Conservation (phyloP, 2,888 invertebrate species). For the Chrysomela aeneicollis region DNA sequence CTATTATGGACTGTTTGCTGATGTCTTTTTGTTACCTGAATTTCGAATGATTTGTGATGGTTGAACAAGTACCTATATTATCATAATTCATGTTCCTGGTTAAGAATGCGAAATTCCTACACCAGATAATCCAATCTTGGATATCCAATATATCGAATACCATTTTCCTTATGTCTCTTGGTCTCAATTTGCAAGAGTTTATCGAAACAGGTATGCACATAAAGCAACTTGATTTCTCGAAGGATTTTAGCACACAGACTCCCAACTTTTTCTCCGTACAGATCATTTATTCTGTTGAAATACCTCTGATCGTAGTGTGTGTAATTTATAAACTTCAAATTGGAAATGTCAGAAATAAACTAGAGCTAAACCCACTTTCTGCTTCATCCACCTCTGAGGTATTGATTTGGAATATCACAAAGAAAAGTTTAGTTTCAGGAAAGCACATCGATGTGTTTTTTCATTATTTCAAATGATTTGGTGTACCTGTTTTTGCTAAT, state of each 20-base stretch:
- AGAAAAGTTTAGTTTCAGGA: background rate
- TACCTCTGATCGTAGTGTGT: constrained; percentile 30
- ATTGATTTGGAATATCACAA: background rate
- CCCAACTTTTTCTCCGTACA: constrained; percentile 19
- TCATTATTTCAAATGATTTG: too few relatives aligned
- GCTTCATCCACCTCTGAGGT: background rate
- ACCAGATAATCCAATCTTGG: background rate
- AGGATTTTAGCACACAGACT: constrained; percentile 16
- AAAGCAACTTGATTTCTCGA: constrained; percentile 14
- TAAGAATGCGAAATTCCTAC: too few relatives aligned
- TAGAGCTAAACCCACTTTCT: constrained; percentile 10
- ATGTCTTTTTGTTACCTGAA: too few relatives aligned
- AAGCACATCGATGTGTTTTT: background rate
- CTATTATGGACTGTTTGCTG: too few relatives aligned
- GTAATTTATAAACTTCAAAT: constrained; percentile 45
- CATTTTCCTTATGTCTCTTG: background rate
- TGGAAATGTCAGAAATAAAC: constrained; percentile 41
- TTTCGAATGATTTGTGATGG: too few relatives aligned
- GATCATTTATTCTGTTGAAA: constrained; percentile 12
- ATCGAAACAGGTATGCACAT: constrained; percentile 2
- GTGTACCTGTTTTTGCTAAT: too few relatives aligned
- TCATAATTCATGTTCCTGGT: too few relatives aligned
- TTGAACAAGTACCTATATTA: too few relatives aligned
- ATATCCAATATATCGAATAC: background rate
- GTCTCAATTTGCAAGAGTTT: background rate